Percentiles rank a stretch among this genome's conserved stretches.
phyloP scores from a whole-genome alignment of 2,888 invertebrate genomes.

The Lithophane ornitopus region DNA sequence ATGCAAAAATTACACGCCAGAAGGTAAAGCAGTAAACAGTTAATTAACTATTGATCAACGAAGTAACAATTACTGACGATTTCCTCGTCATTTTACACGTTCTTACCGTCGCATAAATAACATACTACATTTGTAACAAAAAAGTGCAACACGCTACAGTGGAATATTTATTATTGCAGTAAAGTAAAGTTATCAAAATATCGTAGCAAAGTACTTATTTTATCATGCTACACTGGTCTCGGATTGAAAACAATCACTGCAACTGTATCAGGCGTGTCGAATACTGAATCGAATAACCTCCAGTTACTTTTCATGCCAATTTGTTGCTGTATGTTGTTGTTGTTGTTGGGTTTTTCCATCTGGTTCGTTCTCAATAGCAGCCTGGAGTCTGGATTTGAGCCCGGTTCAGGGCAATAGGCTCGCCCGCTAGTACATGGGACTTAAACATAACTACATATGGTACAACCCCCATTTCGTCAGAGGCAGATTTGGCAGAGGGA shows the following conservation, averaged over 20 bases:
- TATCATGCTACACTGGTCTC: conserved; percentile 14
- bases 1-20: conserved; percentile 54
- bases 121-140: conserved; percentile 31
- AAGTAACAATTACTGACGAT: conserved; percentile 53
- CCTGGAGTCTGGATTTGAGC: background rate
- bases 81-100: conserved; percentile 59
- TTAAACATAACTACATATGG: background rate
- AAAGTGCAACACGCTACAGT: conserved; percentile 46
- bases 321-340: background rate
- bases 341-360: background rate
- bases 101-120: conserved; percentile 48
- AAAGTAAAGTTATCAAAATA: conserved; percentile 21
- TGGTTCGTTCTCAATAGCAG: background rate
- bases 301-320: background rate
- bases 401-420: background rate
- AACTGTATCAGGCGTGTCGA: background rate
- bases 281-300: background rate
- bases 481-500: no score
- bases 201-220: background rate
- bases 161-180: conserved; percentile 27
- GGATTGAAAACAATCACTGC: conserved; percentile 28
- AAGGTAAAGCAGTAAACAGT: conserved; percentile 36
- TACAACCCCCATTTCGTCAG: no score
- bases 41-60: conserved; percentile 44
- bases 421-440: background rate